Evolutionary conservation across 64 coral and sea anemone species (phyloP), one percentile per base, ranked within the genome.

Genomic region (Platygyra sinensis): DNA sequence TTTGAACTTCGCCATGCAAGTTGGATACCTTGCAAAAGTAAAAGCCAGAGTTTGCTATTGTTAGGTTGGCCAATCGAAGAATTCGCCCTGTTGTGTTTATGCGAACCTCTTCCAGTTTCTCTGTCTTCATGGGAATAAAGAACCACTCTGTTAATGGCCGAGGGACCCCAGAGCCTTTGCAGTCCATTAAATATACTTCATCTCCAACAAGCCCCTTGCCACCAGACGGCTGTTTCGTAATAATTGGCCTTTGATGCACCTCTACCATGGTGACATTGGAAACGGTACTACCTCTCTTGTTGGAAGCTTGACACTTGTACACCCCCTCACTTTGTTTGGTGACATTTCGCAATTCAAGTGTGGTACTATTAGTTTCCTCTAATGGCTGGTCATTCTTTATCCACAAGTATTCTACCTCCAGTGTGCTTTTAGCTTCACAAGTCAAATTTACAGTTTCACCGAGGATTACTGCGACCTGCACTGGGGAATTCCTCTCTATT

Each of bases 211-310:
- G 60, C 18, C 73, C 71, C 10, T 52, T 30, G 15, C 29, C 32
- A 57, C 52, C 80, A 22, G 24, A 4, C 22, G 91, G 91, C 33
- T 87, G 42, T 14, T 74, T 20, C 0, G 76, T 93, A 12, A 93
- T 93, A 19, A 6, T 14, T 1, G 91, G 85, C 30, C 25, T 82
- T 80, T 80, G 31, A 8, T 93, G 84, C 59, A 93, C 46, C 32
- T 72, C 73, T 38, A 92, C 25, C 61, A 87, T 54, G 13, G 90
- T 92, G 32, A 92, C 62, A 59, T 92, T 92, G 20, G 90, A 92
- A 16, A 80, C 27, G 1, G 74, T 38, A 27, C 49, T 72, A 30
- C 90, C 90, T 72, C 78, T 86, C 22, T 42, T 55, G 18, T 92
- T 87, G 4, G 49, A 24, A 73, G 76, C 64, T 72, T 92, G 39